phyloP scores from a whole-genome alignment of 2,797 vertebrate species.

The Cynodonichthys magdalenae region DNA sequence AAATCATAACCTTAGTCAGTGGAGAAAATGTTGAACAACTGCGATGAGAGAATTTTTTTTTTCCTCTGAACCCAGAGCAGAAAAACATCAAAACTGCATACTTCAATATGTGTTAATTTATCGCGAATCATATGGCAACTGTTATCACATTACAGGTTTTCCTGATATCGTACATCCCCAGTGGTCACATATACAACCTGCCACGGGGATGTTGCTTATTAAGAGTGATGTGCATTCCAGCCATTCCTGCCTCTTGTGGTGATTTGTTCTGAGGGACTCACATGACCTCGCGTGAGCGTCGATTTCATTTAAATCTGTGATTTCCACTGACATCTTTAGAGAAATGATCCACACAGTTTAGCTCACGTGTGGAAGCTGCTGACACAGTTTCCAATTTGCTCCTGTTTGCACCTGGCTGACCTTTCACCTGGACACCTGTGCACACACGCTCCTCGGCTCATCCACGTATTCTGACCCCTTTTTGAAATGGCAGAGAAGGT shows the following conservation, averaged over 20 bases:
- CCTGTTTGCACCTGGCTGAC: slow-evolving; percentile 59
- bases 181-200: slow-evolving; percentile 60
- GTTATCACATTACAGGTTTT: no score
- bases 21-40: no score
- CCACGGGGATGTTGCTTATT: slow-evolving; percentile 40
- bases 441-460: slow-evolving; percentile 55
- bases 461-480: slow-evolving; percentile 45
- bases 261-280: slow-evolving; percentile 53
- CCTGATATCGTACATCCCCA: no score
- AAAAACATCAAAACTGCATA: no score
- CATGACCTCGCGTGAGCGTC: slow-evolving; percentile 34
- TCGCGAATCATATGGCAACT: no score
- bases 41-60: no score
- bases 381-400: slow-evolving; percentile 31
- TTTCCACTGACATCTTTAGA: slow-evolving; percentile 20
- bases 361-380: slow-evolving; percentile 35
- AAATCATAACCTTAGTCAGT: no score
- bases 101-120: no score
- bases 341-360: slow-evolving; percentile 28
- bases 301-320: slow-evolving; percentile 26
- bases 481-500: slow-evolving; percentile 29
- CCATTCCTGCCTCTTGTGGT: slow-evolving; percentile 79
- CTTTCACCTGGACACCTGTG: slow-evolving; percentile 41
- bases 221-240: slow-evolving; percentile 63
- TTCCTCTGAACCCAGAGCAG: no score